Evolutionary conservation across 2,888 invertebrate genomes (phyloP).

Genomic region (Norana najaformis): DNA sequence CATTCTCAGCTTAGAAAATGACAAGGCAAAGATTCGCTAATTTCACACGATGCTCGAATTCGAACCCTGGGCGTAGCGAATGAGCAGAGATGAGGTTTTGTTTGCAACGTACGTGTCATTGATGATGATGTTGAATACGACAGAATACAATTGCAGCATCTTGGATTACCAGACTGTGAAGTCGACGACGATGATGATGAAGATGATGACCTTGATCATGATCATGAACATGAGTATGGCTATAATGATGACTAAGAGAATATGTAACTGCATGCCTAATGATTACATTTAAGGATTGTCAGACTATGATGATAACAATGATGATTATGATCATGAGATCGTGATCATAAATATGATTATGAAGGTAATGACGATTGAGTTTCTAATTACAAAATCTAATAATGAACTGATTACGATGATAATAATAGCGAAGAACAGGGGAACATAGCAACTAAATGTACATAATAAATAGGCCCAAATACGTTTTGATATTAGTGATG

Average conservation of each 20-base stretch:
- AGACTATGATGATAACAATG: background rate
- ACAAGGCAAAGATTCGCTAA: background rate
- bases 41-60: background rate
- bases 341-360: background rate
- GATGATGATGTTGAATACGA: background rate
- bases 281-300: too few species aligned
- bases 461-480: too few species aligned
- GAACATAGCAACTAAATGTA: too few species aligned
- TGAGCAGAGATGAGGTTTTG: background rate
- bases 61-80: too few species aligned
- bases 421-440: background rate
- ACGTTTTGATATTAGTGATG: too few species aligned
- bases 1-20: background rate
- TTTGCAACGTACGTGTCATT: background rate
- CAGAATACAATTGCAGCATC: background rate
- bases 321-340: background rate
- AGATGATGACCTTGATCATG: background rate
- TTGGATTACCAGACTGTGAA: background rate
- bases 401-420: too few species aligned
- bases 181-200: background rate
- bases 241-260: too few species aligned
- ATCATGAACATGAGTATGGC: background rate
- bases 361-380: slow-evolving; percentile 27
- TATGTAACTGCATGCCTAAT: too few species aligned
- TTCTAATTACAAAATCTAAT: too few species aligned